These are phyloP conservation scores for Melanerpes aurifrons DNA, from an alignment of 2,113 vertebrate species.

Conservation along the genomic window DNA sequence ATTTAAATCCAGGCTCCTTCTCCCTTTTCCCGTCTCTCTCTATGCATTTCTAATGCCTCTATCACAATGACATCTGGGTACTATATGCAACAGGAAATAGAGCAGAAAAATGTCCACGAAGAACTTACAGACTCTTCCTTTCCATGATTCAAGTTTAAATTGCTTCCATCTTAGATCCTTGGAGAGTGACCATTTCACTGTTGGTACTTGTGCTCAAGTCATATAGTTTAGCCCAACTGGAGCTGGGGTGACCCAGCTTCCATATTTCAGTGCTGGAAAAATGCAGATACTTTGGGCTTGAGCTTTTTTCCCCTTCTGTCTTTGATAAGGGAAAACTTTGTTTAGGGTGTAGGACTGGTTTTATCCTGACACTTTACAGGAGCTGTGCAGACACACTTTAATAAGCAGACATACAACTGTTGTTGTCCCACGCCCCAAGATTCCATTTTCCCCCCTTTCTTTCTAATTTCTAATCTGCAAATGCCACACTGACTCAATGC, in stretches of 20 bases:
- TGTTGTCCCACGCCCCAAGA: neutral
- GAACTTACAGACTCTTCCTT: neutral
- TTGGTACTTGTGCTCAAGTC: neutral
- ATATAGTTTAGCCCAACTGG: neutral
- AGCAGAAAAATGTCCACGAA: conserved; percentile 36
- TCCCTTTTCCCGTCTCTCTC: conserved; percentile 7
- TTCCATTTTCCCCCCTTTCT: neutral
- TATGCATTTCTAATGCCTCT: conserved; percentile 66
- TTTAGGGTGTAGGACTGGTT: neutral
- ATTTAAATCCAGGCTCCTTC: conserved; percentile 58
- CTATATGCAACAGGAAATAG: conserved; percentile 51
- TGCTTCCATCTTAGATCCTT: neutral
- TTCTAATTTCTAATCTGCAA: neutral
- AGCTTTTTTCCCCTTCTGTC: neutral
- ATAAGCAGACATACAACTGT: neutral
- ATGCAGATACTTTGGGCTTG: neutral
- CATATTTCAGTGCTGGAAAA: neutral
- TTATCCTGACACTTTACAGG: accelerated
- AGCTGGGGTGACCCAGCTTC: neutral
- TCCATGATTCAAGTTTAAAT: neutral
- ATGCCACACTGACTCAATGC: neutral
- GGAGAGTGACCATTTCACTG: neutral
- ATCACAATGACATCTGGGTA: conserved; percentile 30
- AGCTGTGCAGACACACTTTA: neutral
- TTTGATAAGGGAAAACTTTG: neutral